phyloP scores from a whole-genome alignment of 2,797 vertebrate genomes.

The Hoplostethus atlanticus region DNA sequence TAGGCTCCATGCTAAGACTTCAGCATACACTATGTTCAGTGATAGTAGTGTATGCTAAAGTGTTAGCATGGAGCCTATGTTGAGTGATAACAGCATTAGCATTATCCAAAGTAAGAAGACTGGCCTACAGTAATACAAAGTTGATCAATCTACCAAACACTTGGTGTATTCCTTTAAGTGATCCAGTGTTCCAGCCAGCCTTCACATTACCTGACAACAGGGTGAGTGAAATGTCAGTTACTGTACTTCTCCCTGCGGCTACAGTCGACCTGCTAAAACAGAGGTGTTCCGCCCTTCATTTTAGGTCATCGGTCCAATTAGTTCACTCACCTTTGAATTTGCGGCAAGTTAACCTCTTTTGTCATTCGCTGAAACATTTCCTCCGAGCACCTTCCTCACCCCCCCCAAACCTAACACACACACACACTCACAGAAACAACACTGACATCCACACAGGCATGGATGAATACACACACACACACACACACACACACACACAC shows the following conservation, averaged over 20 bases:
- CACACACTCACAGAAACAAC: constrained; percentile 24
- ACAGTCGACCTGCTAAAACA: constrained; percentile 38
- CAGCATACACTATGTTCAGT: too few relatives aligned
- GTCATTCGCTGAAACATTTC: constrained; percentile 45
- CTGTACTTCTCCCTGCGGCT: constrained; percentile 25
- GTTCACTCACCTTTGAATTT: constrained; percentile 59
- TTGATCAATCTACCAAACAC: too few relatives aligned
- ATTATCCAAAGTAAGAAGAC: too few relatives aligned
- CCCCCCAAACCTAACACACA: constrained; percentile 1
- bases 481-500: constrained; percentile 32
- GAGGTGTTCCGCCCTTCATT: constrained; percentile 56
- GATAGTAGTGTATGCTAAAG: too few relatives aligned
- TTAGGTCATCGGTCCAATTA: constrained; percentile 79
- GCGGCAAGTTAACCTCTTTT: constrained; percentile 51
- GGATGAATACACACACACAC: constrained; percentile 5
- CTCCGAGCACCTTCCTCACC: constrained; percentile 21
- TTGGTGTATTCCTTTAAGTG: too few relatives aligned
- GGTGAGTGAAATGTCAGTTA: constrained; percentile 37
- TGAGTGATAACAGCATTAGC: too few relatives aligned
- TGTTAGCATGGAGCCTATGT: too few relatives aligned
- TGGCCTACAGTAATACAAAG: too few relatives aligned
- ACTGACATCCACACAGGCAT: too few relatives aligned
- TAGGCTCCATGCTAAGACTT: too few relatives aligned
- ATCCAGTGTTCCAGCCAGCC: not conserved
- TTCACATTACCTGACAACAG: constrained; percentile 21